Base-by-base conservation (phyloP, 2,888 invertebrate genomes). In the Lagria hirta region DNA sequence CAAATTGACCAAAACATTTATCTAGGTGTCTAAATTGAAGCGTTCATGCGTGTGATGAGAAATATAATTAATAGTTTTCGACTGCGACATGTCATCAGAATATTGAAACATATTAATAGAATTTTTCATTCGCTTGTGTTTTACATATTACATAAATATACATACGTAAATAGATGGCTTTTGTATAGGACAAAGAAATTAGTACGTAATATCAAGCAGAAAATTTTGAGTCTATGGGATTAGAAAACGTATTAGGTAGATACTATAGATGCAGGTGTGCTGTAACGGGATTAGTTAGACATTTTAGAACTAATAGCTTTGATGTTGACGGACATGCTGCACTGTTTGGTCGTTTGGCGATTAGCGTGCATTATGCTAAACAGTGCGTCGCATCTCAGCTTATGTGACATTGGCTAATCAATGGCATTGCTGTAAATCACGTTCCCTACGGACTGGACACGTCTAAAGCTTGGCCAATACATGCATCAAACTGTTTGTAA, bases 321-420 rank as follows among this genome's bases (percentile, higher is more conserved):
- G 64, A 66, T 64, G 64, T 47, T 48, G 60, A 65, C 55, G 59
- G 62, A 62, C 61, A 57, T 51, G 51, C 48, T 60, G 49, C 59
- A 55, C 54, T 58, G 57, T 62, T 63, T 60, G 60, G 57, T 49
- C 60, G 62, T 62, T 62, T 62, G 58, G 60, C 64, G 67, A 67
- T 68, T 67, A 68, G 57, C 60, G 59, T 59, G 61, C 66, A 66
- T 68, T 68, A 68, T 68, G 68, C 64, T 68, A 68, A 69, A 68
- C 62, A 66, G 60, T 52, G 59, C 60, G 53, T 55, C 45, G 61
- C 62, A 63, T 66, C 64, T 66, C 66, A 61, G 64, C 60, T 62
- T 64, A 61, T 64, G 62, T 68, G 66, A 63, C 66, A 51, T 64
- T 56, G 56, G 57, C 63, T 68, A 69, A 69, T 69, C 68, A 69